Base-by-base conservation (phyloP, 2,888 invertebrate genomes). In the Neuroscelio doddi region DNA sequence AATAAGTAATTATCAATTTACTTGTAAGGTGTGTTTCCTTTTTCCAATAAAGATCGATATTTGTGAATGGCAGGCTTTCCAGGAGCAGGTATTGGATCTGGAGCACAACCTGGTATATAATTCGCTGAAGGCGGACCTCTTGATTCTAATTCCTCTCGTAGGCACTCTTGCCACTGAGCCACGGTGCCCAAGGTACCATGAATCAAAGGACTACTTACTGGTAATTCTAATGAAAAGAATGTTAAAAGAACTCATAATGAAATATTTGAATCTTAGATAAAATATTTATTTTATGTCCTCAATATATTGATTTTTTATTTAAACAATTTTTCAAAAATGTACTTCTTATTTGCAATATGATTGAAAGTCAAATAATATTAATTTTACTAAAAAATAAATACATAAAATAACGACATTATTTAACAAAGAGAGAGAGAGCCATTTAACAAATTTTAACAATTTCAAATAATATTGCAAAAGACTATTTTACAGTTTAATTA, bases 21-120 rank as follows among this genome's bases (percentile, higher is more conserved):
- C 89, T 89, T 88, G 86, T 99, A 99, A 15, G 99, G 99, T 0
- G 98, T 98, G 81, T 99, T 98, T 72, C 93, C 92, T 72, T 93
- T 93, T 74, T 97, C 97, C 71, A 98, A 85, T 41, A 98, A 87
- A 78, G 96, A 93, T 74, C 94, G 90, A 86, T 97, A 97, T 86
- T 97, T 98, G 80, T 95, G 93, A 74, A 96, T 93, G 38, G 96
- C 92, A 21, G 96, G 93, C n/a, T 94, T 82, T 21, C 84, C 84
- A 12, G 84, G 84, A 1, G 80, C 80, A 14, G 83, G 81, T 21
- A 83, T 88, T 65, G 89, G 91, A 79, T 95, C 94, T 1, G 95
- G 90, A 82, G 93, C 93, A 83, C 96, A 94, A 24, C 96, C 95
- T 5, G 97, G 95, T 76, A 98, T 94, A 84, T 93, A 97, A 86